phyloP scores from a whole-genome alignment of 2,797 vertebrate genomes.

The Falco novaeseelandiae region DNA sequence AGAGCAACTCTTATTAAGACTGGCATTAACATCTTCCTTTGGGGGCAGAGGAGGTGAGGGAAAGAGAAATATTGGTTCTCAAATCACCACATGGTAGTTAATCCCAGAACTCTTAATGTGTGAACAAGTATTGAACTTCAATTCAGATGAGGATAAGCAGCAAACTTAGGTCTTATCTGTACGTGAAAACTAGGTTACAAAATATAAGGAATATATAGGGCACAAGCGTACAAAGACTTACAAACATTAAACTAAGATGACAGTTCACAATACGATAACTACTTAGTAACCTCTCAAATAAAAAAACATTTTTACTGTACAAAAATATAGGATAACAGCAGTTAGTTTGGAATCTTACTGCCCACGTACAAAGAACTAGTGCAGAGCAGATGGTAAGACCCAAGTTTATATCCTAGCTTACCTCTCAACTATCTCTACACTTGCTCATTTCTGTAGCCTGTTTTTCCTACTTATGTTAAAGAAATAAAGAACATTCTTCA shows the following conservation, averaged over 20 bases:
- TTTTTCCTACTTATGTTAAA: neutral
- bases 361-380: neutral
- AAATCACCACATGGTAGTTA: neutral
- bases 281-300: neutral
- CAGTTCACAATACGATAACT: neutral
- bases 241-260: neutral
- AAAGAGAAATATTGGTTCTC: neutral
- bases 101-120: no score
- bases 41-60: neutral
- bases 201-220: neutral
- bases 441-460: neutral
- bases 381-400: neutral
- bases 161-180: neutral
- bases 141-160: neutral
- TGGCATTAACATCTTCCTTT: conserved; percentile 79
- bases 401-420: neutral
- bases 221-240: neutral
- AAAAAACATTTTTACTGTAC: neutral
- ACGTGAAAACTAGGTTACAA: neutral
- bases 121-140: neutral
- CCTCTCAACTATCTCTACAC: neutral
- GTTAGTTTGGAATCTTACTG: neutral
- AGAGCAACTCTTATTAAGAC: conserved; percentile 70
- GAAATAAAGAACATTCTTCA: neutral
- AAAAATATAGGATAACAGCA: neutral